phyloP scores from a whole-genome alignment of 2,888 invertebrate genomes.

The Altica lythri region DNA sequence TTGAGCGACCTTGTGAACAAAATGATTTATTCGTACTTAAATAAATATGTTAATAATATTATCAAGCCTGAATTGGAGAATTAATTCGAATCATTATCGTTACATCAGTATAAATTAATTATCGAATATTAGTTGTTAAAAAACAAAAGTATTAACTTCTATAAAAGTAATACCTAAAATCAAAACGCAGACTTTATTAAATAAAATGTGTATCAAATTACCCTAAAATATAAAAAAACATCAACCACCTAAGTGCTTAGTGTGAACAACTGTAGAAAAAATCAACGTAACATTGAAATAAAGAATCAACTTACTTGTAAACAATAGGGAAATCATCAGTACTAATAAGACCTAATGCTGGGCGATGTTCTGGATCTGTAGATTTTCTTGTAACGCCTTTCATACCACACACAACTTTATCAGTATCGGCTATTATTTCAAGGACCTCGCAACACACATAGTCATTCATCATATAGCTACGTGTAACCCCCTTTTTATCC shows the following conservation, averaged over 20 bases:
- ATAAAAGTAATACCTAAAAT: slow-evolving; percentile 9
- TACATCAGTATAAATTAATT: no score
- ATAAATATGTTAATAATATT: no score
- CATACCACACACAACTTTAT: slow-evolving; percentile 88
- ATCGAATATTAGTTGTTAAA: no score
- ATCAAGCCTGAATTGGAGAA: no score
- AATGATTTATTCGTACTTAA: no score
- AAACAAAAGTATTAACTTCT: neutral
- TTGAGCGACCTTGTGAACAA: no score
- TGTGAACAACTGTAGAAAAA: neutral
- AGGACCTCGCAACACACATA: slow-evolving; percentile 87
- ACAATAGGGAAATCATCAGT: slow-evolving; percentile 79
- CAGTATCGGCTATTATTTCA: slow-evolving; percentile 83
- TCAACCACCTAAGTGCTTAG: neutral
- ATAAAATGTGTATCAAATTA: slow-evolving; percentile 2
- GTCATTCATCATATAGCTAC: slow-evolving; percentile 81
- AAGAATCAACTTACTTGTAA: slow-evolving; percentile 73
- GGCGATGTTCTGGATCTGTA: slow-evolving; percentile 72
- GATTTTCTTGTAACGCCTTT: slow-evolving; percentile 74
- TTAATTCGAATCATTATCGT: no score
- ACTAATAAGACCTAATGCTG: slow-evolving; percentile 81
- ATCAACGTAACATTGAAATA: neutral
- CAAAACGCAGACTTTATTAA: slow-evolving; percentile 10
- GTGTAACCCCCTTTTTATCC: slow-evolving; percentile 77
- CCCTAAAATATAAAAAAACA: slow-evolving; percentile 2